Evolutionary conservation across 2,888 invertebrate genomes (phyloP), one percentile per base, ranked within the genome.

Genomic region (Heliconius aoede): DNA sequence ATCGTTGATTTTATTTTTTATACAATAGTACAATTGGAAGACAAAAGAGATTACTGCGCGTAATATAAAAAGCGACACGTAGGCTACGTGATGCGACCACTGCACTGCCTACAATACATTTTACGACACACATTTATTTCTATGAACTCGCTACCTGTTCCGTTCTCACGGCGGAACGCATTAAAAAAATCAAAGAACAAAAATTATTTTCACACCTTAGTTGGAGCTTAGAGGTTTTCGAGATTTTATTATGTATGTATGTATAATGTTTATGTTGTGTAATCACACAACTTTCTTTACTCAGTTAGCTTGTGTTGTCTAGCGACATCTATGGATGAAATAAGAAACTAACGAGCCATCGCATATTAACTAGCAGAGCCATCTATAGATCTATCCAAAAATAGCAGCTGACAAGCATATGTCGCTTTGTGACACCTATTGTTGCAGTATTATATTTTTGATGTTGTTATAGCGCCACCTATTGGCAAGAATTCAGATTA

Each of bases 161-260:
- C 85, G 86, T 94, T 94, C 94, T 90, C 94, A 94, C 94, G 93
- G 86, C 86, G 82, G 85, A 85, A 85, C 79, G 80, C 83, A 84
- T 86, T 18, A 86, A 86, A 86, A 86, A 84, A 82, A 79, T 76
- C 78, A 85, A 85, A 89, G 87, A 91, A 92, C 91, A 89, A 90
- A 92, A 92, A 92, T 91, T 80, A 92, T 92, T 93, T 93, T 94
- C 93, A 94, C 94, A 94, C 94, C 94, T 94, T 90, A 90, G 89
- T 88, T 88, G 91, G 55, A 55, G 55, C n/a, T 55, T n/a, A 90
- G 91, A 90, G 90, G 87, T 88, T 89, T 89, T 64, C 55, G 87
- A 86, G 87, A 84, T 90, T 91, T 91, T 91, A 91, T 91, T 90
- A 89, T 86, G 87, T 87, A 89, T 91, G 89, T 92, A 90, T 64